Evolutionary conservation across 2,797 vertebrate genomes (phyloP), one percentile per base, ranked within the genome.

Genomic region (Sciurus vulgaris): DNA sequence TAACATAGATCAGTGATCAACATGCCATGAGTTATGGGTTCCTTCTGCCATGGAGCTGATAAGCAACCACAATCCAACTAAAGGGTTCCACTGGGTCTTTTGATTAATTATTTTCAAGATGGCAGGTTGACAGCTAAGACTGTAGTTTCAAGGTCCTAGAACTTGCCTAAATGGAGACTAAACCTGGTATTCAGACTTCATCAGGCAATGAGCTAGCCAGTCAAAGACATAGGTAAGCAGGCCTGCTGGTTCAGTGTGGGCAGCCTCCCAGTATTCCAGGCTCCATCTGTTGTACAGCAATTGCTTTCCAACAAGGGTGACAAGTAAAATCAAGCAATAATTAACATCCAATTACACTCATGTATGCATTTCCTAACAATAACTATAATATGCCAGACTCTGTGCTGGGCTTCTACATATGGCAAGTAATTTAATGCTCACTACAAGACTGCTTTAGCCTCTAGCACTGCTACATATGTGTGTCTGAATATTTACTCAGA

Each of bases 21-120:
- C 47, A 24, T 2, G 24, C 41, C 49, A 15, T 7, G 15, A 74
- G 24, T 67, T 54, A 81, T 2, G 15, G 30, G 13, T 54, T 91
- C 8, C 38, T 63, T 78, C 38, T 70, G 49, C 49, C 35, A 81
- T 22, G 35, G 41, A 41, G 3, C n/a, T 69, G 3, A 67, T 56
- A 26, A 90, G 44, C 56, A 30, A n/a, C 41, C 2, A n/a, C 47
- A 35, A 73, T 41, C 14, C 44, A 59, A 33, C 12, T n/a, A 74
- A 72, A 90, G 38, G 28, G 13, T 69, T 49, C 44, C 35, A 35
- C 11, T 35, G 49, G 20, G 17, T 96, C 77, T 73, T 86, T 79
- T 38, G 65, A 72, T 83, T 67, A 85, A 51, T 79, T 67, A 61
- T 91, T 95, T 95, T 88, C 63, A 78, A 89, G 96, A 90, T 24